Percentiles rank a stretch among this genome's conserved stretches.
Evolutionary conservation across 2,113 vertebrate species (phyloP).

Genomic region (Chlorocebus sabaeus): DNA sequence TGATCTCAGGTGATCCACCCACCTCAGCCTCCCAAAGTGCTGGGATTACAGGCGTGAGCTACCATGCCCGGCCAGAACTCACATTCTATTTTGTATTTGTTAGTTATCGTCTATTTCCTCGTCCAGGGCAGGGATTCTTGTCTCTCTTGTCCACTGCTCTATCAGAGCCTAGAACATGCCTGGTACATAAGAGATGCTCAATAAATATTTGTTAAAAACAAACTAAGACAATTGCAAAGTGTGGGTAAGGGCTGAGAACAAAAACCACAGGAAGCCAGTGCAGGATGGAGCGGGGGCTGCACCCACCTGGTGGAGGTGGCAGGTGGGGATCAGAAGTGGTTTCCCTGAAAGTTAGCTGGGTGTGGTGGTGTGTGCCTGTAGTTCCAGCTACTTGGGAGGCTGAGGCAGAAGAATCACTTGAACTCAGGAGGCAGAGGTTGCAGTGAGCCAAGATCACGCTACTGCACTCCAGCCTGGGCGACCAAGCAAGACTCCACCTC

Average conservation of each 20-base stretch:
- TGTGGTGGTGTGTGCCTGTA: too few species aligned
- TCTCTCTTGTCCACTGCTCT: not conserved
- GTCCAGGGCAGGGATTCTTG: not conserved
- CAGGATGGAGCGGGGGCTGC: not conserved
- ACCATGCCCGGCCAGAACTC: not conserved
- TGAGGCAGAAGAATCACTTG: too few species aligned
- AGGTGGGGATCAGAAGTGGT: not conserved
- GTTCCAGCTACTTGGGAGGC: too few species aligned
- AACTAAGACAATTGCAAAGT: not conserved
- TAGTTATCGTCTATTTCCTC: not conserved
- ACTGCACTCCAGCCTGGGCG: too few species aligned
- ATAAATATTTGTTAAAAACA: not conserved
- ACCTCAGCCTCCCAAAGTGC: too few species aligned
- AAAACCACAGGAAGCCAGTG: not conserved
- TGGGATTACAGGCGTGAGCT: too few species aligned
- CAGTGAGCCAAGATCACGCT: too few species aligned
- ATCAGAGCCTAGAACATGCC: not conserved
- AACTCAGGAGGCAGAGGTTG: too few species aligned
- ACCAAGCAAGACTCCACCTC: too few species aligned
- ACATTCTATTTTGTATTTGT: accelerated
- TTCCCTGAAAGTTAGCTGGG: not conserved
- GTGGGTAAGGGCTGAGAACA: not conserved
- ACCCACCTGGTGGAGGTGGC: too few species aligned
- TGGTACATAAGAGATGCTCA: not conserved
- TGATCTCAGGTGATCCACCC: too few species aligned